Conservation (phyloP, 2,888 invertebrate species). For the Gisinianus flammeolus region DNA sequence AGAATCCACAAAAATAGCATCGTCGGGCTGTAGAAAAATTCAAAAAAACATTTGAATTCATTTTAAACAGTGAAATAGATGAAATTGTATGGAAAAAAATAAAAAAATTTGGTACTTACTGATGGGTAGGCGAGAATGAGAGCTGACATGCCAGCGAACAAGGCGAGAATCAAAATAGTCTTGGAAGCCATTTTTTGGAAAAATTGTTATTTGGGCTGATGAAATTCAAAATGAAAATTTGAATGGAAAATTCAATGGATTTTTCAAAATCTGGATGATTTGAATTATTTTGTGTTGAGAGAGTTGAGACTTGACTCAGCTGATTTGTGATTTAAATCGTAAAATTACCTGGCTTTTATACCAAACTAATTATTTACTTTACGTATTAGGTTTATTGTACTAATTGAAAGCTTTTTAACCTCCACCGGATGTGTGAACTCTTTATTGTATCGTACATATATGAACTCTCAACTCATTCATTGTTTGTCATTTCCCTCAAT, state of each 20-base stretch:
- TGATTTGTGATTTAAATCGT: not conserved
- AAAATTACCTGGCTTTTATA: not conserved
- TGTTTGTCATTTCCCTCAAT: no score
- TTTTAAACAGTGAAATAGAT: not conserved
- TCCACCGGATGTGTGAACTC: not conserved
- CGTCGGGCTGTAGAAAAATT: not conserved
- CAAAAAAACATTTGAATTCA: not conserved
- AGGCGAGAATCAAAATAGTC: not conserved
- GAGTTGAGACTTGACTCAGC: not conserved
- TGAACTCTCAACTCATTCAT: no score
- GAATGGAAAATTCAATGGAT: not conserved
- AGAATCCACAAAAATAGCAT: not conserved
- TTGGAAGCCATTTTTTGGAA: not conserved
- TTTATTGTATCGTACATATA: no score
- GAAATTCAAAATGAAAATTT: not conserved
- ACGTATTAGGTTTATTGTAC: not conserved
- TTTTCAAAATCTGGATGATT: not conserved
- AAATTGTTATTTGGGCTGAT: not conserved
- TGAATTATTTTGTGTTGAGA: not conserved
- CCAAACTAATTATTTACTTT: not conserved
- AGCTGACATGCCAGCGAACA: not conserved
- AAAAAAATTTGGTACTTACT: not conserved
- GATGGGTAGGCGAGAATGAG: not conserved
- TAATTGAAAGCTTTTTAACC: not conserved
- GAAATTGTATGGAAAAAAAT: not conserved